These are phyloP conservation scores for Diphyllodes magnificus DNA, from an alignment of 2,113 vertebrate genomes.

Conservation along the genomic window DNA sequence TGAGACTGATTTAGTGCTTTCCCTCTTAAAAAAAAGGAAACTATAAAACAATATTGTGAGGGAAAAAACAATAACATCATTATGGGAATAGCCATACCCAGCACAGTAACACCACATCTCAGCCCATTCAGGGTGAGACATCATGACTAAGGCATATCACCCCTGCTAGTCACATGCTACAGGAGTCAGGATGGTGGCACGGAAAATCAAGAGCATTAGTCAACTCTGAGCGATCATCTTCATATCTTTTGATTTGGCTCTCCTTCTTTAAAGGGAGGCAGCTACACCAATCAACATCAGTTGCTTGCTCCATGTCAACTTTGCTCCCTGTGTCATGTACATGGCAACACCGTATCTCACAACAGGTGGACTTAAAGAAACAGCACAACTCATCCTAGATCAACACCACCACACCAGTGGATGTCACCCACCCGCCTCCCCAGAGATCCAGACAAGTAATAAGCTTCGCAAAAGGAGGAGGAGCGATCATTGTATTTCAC, in stretches of 20 bases:
- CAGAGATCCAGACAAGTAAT: neutral
- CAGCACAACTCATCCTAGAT: neutral
- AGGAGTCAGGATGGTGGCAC: neutral
- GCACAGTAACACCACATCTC: neutral
- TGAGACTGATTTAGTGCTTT: neutral
- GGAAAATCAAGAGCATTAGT: neutral
- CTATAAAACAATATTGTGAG: neutral
- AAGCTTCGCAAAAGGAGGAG: neutral
- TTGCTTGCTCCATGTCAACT: rapidly evolving
- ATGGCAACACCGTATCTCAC: neutral
- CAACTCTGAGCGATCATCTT: neutral
- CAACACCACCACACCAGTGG: neutral
- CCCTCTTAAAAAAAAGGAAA: neutral
- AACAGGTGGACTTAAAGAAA: rapidly evolving
- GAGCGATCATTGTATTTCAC: neutral
- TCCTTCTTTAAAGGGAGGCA: neutral
- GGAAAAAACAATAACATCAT: neutral
- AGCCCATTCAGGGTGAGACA: neutral
- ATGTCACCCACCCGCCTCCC: neutral
- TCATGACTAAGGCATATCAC: neutral
- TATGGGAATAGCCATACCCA: neutral
- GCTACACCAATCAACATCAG: neutral
- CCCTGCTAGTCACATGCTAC: neutral
- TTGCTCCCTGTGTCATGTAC: neutral
- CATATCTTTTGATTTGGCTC: neutral